These are phyloP conservation scores for Ammodytes marinus DNA, from an alignment of 2,113 vertebrate genomes.

Conservation along the genomic window DNA sequence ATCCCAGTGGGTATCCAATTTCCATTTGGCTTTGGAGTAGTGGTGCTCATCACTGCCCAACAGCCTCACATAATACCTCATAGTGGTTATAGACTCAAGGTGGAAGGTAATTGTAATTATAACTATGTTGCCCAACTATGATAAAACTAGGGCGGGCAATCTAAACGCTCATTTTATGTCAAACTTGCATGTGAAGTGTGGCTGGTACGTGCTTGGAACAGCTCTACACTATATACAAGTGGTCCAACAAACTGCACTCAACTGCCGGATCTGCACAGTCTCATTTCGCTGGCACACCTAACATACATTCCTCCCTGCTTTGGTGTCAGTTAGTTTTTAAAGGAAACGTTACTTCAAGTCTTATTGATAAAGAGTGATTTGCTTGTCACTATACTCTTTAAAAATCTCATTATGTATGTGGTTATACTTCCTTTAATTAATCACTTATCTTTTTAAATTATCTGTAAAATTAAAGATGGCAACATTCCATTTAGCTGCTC, in stretches of 20 bases:
- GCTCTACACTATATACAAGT: conserved; percentile 54
- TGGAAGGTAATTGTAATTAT: conserved; percentile 54
- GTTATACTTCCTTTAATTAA: conserved; percentile 33
- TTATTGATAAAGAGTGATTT: conserved; percentile 35
- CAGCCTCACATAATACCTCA: conserved; percentile 72
- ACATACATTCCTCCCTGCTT: conserved; percentile 34
- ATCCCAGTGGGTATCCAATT: conserved; percentile 77
- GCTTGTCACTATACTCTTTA: conserved; percentile 23
- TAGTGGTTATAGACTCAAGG: conserved; percentile 49
- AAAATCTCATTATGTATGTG: conserved; percentile 8
- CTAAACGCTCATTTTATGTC: conserved; percentile 52
- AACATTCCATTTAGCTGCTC: conserved; percentile 37
- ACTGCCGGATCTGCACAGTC: conserved; percentile 62
- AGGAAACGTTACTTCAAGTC: conserved; percentile 42
- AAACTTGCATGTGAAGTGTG: conserved; percentile 59
- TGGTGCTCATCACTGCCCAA: conserved; percentile 81
- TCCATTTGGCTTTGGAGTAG: conserved; percentile 74
- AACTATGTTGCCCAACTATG: conserved; percentile 35
- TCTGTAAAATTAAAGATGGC: conserved; percentile 53
- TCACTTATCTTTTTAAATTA: conserved; percentile 48
- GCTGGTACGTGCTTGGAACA: conserved; percentile 61
- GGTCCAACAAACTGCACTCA: conserved; percentile 53
- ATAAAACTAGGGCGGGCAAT: conserved; percentile 49
- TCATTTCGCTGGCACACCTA: conserved; percentile 60
- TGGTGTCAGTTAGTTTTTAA: conserved; percentile 36